Evolutionary conservation across 1,140 invertebrate genomes (phyloP).

Genomic region (Leptinotarsa lineolata): DNA sequence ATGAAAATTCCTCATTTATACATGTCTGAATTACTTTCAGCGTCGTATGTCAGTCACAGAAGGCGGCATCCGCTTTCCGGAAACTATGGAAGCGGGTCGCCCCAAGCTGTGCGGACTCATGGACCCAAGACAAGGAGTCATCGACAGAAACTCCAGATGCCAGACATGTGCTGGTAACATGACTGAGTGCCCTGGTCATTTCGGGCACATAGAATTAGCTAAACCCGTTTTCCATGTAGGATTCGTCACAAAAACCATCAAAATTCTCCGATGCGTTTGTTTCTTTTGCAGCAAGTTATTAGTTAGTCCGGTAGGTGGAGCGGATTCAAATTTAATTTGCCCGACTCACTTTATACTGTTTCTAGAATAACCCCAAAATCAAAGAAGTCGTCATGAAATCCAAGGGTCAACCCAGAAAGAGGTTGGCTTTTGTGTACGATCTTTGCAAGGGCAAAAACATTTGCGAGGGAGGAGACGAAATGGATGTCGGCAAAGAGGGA

Average conservation of each 20-base stretch:
- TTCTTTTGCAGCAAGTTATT: constrained; percentile 97
- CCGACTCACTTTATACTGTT: constrained; percentile 39
- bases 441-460: constrained; percentile 97
- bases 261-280: constrained; percentile 95
- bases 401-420: constrained; percentile 94
- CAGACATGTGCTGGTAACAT: constrained; percentile 98
- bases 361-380: constrained; percentile 89
- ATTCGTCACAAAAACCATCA: constrained; percentile 96
- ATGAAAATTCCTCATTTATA: too few species aligned
- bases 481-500: constrained; percentile 84
- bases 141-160: constrained; percentile 91
- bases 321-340: too few species aligned
- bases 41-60: constrained; percentile 97
- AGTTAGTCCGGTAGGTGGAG: constrained; percentile 82
- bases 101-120: constrained; percentile 97
- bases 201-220: constrained; percentile 98
- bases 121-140: constrained; percentile 98
- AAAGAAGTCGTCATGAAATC: constrained; percentile 97
- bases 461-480: constrained; percentile 98
- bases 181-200: constrained; percentile 98
- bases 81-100: constrained; percentile 97
- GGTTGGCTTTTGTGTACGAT: constrained; percentile 95
- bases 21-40: constrained; percentile 61
- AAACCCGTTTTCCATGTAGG: constrained; percentile 99
- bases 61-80: constrained; percentile 93